phyloP scores from a whole-genome alignment of 1,140 invertebrate genomes.

The Neelides sp. region DNA sequence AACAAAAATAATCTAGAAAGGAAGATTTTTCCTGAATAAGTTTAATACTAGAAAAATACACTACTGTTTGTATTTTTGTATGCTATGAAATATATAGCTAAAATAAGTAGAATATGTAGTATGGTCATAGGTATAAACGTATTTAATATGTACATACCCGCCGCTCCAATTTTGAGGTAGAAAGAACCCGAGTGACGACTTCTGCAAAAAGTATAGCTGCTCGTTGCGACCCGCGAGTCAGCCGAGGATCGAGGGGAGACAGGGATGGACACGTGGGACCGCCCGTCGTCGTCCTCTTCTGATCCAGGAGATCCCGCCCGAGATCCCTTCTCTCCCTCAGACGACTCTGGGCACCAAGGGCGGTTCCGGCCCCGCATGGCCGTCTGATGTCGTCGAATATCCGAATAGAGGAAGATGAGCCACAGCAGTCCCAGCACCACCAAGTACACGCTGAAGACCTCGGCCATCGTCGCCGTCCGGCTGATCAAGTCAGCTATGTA shows the following conservation, averaged over 20 bases:
- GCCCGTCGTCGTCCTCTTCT: constrained; percentile 34
- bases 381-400: constrained; percentile 45
- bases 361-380: constrained; percentile 35
- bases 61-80: constrained; percentile 7
- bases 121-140: background rate
- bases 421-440: constrained; percentile 46
- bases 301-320: background rate
- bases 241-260: constrained; percentile 32
- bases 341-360: constrained; percentile 13
- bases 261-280: constrained; percentile 34
- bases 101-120: too few relatives aligned
- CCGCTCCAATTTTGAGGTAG: constrained; percentile 58
- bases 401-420: constrained; percentile 46
- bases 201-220: constrained; percentile 45
- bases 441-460: constrained; percentile 47
- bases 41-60: background rate
- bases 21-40: background rate
- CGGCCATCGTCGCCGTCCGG: constrained; percentile 38
- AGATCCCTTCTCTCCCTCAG: constrained; percentile 11
- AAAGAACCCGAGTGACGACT: constrained; percentile 56
- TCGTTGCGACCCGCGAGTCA: constrained; percentile 32
- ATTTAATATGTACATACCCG: constrained; percentile 40
- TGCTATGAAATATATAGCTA: constrained; percentile 3
- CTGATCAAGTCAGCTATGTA: constrained; percentile 47
- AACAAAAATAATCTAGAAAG: background rate